These are phyloP conservation scores for Peribatodes rhomboidaria DNA, from an alignment of 2,888 invertebrate species.

Conservation along the genomic window DNA sequence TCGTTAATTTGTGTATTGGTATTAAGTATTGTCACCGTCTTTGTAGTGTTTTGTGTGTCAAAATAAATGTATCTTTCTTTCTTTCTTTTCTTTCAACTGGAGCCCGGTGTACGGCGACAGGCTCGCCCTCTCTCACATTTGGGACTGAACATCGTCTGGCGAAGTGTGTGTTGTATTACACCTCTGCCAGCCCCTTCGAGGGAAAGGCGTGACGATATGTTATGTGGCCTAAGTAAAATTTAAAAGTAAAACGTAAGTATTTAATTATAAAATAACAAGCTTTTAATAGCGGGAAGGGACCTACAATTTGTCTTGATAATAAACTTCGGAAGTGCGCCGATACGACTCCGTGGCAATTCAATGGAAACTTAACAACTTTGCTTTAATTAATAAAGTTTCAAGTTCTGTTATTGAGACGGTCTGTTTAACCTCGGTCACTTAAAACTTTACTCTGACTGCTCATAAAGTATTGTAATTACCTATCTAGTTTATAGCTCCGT, in stretches of 20 bases:
- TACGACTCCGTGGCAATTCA: slow-evolving; percentile 32
- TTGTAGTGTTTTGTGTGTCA: no score
- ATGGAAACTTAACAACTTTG: slow-evolving; percentile 33
- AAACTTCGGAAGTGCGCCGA: slow-evolving; percentile 28
- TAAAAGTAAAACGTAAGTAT: background rate
- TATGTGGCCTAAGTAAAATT: no score
- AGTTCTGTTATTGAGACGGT: slow-evolving; percentile 30
- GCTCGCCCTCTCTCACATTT: no score
- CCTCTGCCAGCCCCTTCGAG: no score
- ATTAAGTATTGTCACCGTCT: no score
- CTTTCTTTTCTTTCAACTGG: no score
- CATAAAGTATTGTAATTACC: slow-evolving; percentile 25
- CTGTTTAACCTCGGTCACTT: slow-evolving; percentile 30
- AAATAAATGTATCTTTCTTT: no score
- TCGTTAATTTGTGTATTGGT: no score
- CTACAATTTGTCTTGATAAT: slow-evolving; percentile 32
- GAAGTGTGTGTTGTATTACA: no score
- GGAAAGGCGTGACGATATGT: no score
- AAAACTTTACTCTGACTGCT: slow-evolving; percentile 25
- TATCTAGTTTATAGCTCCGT: slow-evolving; percentile 8
- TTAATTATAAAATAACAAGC: slow-evolving; percentile 32
- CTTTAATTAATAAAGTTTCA: slow-evolving; percentile 39
- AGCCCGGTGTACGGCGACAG: no score
- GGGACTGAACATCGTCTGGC: no score
- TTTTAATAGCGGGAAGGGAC: slow-evolving; percentile 10